Conservation (phyloP, 37 sponge, comb jelly and placozoan genomes). For the Cliona cf. orientalis region DNA sequence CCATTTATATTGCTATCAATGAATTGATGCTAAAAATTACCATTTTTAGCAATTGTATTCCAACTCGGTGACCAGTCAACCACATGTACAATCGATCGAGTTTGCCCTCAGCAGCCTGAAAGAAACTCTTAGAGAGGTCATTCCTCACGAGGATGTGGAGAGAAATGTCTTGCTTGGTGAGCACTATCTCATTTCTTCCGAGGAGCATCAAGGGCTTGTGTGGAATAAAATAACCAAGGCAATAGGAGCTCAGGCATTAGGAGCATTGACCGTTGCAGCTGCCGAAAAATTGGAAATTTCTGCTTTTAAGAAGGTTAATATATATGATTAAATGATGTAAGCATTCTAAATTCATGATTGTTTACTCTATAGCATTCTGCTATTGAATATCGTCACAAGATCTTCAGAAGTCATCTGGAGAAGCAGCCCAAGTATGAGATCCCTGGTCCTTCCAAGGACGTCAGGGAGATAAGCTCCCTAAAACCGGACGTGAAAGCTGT, state of each 20-base stretch:
- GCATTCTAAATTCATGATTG: background rate
- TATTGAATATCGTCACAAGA: slow-evolving; percentile 5
- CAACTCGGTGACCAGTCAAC: background rate
- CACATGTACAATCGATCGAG: background rate
- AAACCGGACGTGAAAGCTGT: slow-evolving; percentile 6
- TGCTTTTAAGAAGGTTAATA: slow-evolving; percentile 3
- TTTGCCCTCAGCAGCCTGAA: background rate
- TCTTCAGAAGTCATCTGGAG: background rate
- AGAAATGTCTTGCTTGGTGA: background rate
- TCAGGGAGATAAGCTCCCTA: background rate
- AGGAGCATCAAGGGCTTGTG: background rate
- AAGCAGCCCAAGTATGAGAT: background rate
- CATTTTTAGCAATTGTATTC: slow-evolving; percentile 7
- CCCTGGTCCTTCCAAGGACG: background rate
- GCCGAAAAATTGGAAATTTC: background rate
- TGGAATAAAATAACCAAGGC: background rate
- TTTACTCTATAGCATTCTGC: slow-evolving; percentile 8
- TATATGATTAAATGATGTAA: background rate
- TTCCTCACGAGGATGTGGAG: background rate
- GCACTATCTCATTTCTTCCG: background rate
- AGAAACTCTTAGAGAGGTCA: background rate
- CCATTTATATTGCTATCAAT: background rate
- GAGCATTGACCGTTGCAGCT: background rate
- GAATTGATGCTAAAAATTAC: background rate
- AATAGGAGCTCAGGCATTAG: background rate